Percentiles rank a stretch among this genome's conserved stretches.
Conservation (phyloP, 2,888 invertebrate genomes). For the Ectemnius cavifrons region DNA sequence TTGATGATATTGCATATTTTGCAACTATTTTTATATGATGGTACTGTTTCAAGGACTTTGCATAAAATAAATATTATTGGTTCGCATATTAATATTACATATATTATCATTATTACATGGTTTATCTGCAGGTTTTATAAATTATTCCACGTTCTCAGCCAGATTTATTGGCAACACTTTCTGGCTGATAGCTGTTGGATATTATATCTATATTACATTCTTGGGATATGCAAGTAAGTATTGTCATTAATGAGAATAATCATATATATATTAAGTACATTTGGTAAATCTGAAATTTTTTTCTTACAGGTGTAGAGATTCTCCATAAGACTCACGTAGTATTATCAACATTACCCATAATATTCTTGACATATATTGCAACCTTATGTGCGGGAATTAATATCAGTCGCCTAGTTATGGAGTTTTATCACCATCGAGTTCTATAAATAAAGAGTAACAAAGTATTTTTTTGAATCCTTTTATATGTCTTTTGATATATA, state of each 20-base stretch:
- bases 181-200: conserved; percentile 93
- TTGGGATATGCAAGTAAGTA: conserved; percentile 95
- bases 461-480: conserved; percentile 20
- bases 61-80: conserved; percentile 60
- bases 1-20: conserved; percentile 95
- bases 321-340: conserved; percentile 91
- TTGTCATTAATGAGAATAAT: neutral
- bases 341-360: conserved; percentile 89
- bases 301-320: conserved; percentile 88
- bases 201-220: conserved; percentile 98
- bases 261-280: neutral
- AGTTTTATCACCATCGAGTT: conserved; percentile 91
- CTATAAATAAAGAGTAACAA: conserved; percentile 77
- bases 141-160: conserved; percentile 87
- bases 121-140: conserved; percentile 84
- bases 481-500: conserved; percentile 9
- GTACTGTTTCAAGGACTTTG: conserved; percentile 75
- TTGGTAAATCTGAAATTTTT: conserved; percentile 44
- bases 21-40: conserved; percentile 92
- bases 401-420: conserved; percentile 88
- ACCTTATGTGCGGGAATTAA: conserved; percentile 90
- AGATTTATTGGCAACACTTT: conserved; percentile 93
- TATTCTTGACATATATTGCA: conserved; percentile 87
- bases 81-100: neutral
- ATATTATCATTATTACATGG: neutral